Conservation (phyloP, 2,113 vertebrate genomes). For the Gallinago paraguaiae region DNA sequence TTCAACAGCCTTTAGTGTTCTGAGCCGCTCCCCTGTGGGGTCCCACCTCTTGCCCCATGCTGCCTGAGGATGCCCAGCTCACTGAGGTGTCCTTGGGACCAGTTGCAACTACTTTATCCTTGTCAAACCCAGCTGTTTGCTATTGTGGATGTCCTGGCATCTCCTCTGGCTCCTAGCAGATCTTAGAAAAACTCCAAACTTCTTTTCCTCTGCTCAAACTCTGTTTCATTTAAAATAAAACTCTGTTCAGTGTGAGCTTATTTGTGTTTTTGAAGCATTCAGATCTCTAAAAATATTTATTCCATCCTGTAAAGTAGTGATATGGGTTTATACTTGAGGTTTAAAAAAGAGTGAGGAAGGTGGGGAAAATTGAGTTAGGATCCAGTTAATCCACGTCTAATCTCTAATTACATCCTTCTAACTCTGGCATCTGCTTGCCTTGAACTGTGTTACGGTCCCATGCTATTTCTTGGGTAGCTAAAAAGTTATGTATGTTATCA, state of each 20-base stretch:
- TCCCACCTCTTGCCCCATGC: accelerated
- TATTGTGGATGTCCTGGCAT: neutral
- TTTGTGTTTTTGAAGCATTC: neutral
- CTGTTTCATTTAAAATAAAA: neutral
- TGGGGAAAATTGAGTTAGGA: neutral
- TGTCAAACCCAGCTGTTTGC: neutral
- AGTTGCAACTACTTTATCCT: accelerated
- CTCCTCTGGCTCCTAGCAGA: neutral
- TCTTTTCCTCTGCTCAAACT: neutral
- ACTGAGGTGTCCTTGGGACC: neutral
- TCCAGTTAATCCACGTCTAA: neutral
- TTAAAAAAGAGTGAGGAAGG: neutral
- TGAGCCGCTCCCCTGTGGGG: accelerated
- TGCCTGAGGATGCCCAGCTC: neutral
- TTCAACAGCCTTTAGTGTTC: neutral
- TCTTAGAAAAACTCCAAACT: neutral
- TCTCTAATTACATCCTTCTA: neutral
- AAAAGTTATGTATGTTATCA: neutral
- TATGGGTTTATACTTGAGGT: neutral
- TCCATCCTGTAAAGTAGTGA: neutral
- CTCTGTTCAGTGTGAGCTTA: neutral
- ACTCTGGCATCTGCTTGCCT: neutral
- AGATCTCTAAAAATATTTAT: neutral
- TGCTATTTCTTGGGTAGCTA: neutral
- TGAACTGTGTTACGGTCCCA: neutral